Evolutionary conservation across 1,140 invertebrate genomes (phyloP).

Genomic region (Lycorma delicatula): DNA sequence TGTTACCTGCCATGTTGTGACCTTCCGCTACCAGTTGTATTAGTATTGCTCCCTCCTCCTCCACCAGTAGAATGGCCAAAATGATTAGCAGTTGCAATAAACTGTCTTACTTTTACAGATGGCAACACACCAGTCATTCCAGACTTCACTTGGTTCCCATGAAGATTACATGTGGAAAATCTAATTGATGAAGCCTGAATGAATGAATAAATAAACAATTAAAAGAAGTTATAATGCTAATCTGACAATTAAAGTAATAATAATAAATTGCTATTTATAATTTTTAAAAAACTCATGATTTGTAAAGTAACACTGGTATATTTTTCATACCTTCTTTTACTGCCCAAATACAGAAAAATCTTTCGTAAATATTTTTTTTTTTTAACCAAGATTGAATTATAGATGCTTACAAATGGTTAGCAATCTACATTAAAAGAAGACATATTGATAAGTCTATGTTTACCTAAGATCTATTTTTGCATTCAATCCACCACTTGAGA

Average conservation of each 20-base stretch:
- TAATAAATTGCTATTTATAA: not conserved
- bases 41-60: slow-evolving; percentile 42
- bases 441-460: no score
- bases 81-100: slow-evolving; percentile 46
- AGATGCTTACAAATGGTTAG: no score
- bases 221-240: not conserved
- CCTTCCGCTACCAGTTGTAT: slow-evolving; percentile 46
- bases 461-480: no score
- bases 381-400: no score
- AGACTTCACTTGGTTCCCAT: slow-evolving; percentile 79
- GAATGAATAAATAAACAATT: not conserved
- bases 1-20: slow-evolving; percentile 35
- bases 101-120: slow-evolving; percentile 62
- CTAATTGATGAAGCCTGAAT: slow-evolving; percentile 70
- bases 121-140: slow-evolving; percentile 85
- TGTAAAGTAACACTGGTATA: no score
- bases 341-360: no score
- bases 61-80: slow-evolving; percentile 22
- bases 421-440: no score
- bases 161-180: slow-evolving; percentile 86
- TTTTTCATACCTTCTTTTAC: no score
- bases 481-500: no score
- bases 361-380: no score
- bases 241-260: not conserved
- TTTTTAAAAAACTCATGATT: not conserved